These are phyloP conservation scores for Serinus canaria DNA, from an alignment of 2,113 vertebrate genomes.

Conservation along the genomic window DNA sequence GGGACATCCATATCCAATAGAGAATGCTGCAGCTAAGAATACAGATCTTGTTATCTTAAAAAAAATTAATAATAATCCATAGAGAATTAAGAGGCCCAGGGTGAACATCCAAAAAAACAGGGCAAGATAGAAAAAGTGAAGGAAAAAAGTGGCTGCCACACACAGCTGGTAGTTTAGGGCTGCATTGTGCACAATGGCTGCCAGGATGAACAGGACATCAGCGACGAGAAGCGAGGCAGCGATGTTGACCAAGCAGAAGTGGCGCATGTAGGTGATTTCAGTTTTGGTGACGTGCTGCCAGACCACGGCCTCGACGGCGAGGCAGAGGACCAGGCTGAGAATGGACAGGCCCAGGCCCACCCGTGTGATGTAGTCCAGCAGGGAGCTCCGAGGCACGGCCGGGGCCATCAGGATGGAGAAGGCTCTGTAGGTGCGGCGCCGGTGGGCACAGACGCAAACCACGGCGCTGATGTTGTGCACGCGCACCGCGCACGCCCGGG, in stretches of 20 bases:
- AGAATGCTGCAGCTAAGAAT: slow-evolving; percentile 77
- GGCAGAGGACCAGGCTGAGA: slow-evolving; percentile 79
- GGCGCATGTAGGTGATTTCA: slow-evolving; percentile 83
- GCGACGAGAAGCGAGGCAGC: slow-evolving; percentile 79
- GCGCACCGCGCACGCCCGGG: slow-evolving; percentile 26
- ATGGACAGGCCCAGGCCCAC: slow-evolving; percentile 82
- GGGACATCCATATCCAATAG: slow-evolving; percentile 83
- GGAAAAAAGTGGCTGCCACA: slow-evolving; percentile 82
- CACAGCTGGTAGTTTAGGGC: slow-evolving; percentile 61
- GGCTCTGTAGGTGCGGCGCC: slow-evolving; percentile 54
- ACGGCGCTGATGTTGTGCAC: not conserved
- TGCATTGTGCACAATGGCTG: not conserved
- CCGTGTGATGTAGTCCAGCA: slow-evolving; percentile 71
- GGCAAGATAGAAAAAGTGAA: slow-evolving; percentile 87
- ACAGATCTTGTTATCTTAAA: slow-evolving; percentile 75
- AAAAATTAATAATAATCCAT: slow-evolving; percentile 81
- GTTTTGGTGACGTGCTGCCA: slow-evolving; percentile 80
- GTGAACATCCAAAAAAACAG: slow-evolving; percentile 93
- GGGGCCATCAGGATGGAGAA: slow-evolving; percentile 89
- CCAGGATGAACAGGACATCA: slow-evolving; percentile 83
- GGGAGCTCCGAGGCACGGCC: accelerated
- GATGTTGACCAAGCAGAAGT: slow-evolving; percentile 84
- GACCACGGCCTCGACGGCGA: slow-evolving; percentile 76
- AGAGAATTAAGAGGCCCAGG: slow-evolving; percentile 83
- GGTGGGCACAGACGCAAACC: slow-evolving; percentile 77